These are phyloP conservation scores for Aphrophora alni DNA, from an alignment of 2,888 invertebrate species.

Conservation along the genomic window DNA sequence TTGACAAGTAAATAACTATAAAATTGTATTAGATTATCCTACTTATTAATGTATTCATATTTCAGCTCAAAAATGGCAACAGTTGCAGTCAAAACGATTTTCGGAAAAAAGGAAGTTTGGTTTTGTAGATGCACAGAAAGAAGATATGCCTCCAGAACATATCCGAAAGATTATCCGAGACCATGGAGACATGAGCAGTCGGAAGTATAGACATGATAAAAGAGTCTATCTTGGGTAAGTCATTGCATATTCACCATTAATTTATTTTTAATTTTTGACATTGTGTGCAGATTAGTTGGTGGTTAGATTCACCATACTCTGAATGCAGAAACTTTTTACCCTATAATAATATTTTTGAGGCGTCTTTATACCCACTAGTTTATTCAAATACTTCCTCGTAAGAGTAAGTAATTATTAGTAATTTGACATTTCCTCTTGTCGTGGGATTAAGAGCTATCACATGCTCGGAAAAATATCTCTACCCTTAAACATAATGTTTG, in stretches of 20 bases:
- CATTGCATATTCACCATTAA: too few relatives aligned
- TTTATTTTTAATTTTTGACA: slow-evolving; percentile 30
- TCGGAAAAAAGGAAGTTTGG: slow-evolving; percentile 98
- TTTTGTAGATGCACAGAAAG: slow-evolving; percentile 98
- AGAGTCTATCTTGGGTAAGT: slow-evolving; percentile 90
- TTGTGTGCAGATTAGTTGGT: too few relatives aligned
- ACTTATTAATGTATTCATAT: neutral
- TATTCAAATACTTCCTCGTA: too few relatives aligned
- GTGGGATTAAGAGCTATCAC: too few relatives aligned
- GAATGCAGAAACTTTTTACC: neutral
- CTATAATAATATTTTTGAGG: too few relatives aligned
- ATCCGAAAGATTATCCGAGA: slow-evolving; percentile 98
- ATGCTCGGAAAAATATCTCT: too few relatives aligned
- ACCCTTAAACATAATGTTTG: too few relatives aligned
- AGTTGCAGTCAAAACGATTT: slow-evolving; percentile 97
- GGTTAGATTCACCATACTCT: slow-evolving; percentile 21
- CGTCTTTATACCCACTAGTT: too few relatives aligned
- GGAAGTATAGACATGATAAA: slow-evolving; percentile 98
- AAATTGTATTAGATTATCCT: too few relatives aligned
- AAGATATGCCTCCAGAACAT: slow-evolving; percentile 99
- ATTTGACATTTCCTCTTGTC: too few relatives aligned
- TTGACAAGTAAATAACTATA: too few relatives aligned
- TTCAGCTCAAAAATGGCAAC: slow-evolving; percentile 95
- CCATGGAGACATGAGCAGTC: slow-evolving; percentile 99
- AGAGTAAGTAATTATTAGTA: too few relatives aligned